A percentile compares a stretch with the other conserved stretches of the same genome.
phyloP scores from a whole-genome alignment of 2,113 vertebrate species.

The Phyllostomus hastatus region DNA sequence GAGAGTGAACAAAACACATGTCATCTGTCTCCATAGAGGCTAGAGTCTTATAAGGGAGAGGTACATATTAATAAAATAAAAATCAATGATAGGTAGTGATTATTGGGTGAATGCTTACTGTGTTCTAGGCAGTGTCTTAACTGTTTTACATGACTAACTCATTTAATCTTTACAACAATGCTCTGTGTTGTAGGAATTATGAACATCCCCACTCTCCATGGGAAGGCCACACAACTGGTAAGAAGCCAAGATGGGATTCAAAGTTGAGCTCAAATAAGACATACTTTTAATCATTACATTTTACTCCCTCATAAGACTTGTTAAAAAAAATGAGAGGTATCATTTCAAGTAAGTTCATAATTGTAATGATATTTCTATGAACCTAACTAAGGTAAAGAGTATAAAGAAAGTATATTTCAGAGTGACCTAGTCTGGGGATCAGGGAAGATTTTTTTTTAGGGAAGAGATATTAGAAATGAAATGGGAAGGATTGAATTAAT shows the following conservation, averaged over 20 bases:
- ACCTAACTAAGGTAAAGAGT: not conserved
- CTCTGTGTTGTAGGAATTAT: not conserved
- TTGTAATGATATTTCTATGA: not conserved
- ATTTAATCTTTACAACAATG: not conserved
- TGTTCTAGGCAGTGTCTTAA: not conserved
- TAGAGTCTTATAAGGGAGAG: not conserved
- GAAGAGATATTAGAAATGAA: not conserved
- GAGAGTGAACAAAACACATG: not conserved
- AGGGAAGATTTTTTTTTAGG: not conserved
- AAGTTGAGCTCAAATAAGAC: not conserved
- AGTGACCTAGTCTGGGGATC: not conserved
- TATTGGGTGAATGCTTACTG: not conserved
- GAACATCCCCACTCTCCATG: not conserved
- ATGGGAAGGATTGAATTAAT: conserved; percentile 3
- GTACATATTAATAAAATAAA: not conserved
- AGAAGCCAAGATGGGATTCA: not conserved
- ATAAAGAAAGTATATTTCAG: not conserved
- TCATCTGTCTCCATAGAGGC: not conserved
- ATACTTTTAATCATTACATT: not conserved
- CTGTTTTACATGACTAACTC: not conserved
- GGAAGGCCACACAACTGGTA: not conserved
- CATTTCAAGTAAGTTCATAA: not conserved
- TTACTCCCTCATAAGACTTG: not conserved
- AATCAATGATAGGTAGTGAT: not conserved
- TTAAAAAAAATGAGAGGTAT: not conserved